phyloP scores from a whole-genome alignment of 2,113 vertebrate genomes.

The Terrapene triunguis region DNA sequence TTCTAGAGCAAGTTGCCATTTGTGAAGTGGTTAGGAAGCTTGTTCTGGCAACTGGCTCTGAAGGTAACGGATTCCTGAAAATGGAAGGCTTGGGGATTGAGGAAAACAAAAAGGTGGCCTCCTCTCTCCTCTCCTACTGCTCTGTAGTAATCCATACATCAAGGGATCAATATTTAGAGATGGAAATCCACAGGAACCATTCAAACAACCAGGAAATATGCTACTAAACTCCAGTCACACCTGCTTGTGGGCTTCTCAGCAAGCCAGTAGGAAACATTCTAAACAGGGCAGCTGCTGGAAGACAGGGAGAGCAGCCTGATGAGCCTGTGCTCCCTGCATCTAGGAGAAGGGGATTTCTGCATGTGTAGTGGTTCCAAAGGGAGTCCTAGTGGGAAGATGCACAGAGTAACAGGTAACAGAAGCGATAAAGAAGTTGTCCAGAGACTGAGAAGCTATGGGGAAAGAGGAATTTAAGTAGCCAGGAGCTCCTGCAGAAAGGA shows the following conservation, averaged over 20 bases:
- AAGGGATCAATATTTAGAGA: background rate
- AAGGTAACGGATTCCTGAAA: slow-evolving; percentile 20
- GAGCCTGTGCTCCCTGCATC: rapidly evolving
- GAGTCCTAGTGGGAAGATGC: background rate
- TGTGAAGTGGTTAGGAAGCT: slow-evolving; percentile 10
- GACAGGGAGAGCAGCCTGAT: background rate
- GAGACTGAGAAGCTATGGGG: background rate
- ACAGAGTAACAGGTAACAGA: background rate
- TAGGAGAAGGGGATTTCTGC: background rate
- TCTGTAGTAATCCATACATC: background rate
- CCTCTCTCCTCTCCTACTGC: rapidly evolving
- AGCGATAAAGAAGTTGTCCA: rapidly evolving
- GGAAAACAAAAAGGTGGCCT: background rate
- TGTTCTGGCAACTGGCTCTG: background rate
- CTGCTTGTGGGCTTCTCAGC: background rate
- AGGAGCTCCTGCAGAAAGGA: background rate
- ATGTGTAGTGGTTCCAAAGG: background rate
- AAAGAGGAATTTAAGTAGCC: background rate
- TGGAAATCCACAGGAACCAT: rapidly evolving
- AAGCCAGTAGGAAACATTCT: background rate
- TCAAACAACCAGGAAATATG: background rate
- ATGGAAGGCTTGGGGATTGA: background rate
- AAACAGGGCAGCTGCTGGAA: background rate
- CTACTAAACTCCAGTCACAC: background rate
- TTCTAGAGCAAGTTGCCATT: background rate